Base-by-base conservation (phyloP, 2,113 vertebrate species). In the Corythaixoides concolor region DNA sequence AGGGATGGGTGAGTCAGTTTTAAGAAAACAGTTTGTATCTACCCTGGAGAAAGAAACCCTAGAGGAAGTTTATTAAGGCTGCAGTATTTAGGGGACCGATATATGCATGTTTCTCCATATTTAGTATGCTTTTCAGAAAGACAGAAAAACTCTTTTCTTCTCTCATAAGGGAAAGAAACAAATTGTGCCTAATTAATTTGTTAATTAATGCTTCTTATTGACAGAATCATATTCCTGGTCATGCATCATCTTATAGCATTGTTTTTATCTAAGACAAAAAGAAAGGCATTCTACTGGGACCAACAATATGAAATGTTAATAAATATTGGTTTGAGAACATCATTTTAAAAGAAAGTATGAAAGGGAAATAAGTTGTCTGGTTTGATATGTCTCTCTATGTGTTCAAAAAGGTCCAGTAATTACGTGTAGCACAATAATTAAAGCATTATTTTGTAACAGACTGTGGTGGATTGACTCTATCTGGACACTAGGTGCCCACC, bases 131-230 rank as follows among this genome's bases (percentile, higher is more conserved):
- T 95, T 89, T 53, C 50, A 90, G 62, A 35, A 92, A 56, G n/a
- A 81, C 2, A 60, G 39, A 87, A 85, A 79, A 90, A 58, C n/a
- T 66, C 20, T 82, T 77, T 92, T 78, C 7, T 72, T 72, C 37
- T 59, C 85, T 94, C 72, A 49, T 47, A 70, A 64, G 91, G 16
- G 37, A 93, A 90, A 86, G 60, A 63, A 92, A 74, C n/a, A 94
- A 84, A 89, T 74, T 70, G 72, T 90, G 62, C 87, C 49, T 92
- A 90, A 96, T 94, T 92, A 91, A 92, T 95, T 94, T 90, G 69
- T 92, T 97, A 97, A 95, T 94, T 88, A 95, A 96, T 93, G 59
- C 18, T 69, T 95, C 33, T 55, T 90, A 89, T 89, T 95, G 95
- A 76, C 92, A 92, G 22, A 49, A 88, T 91, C 62, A 50, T 91